A percentile compares a stretch with the other conserved stretches of the same genome.
Evolutionary conservation across 2,113 vertebrate species (phyloP).

Genomic region (Phainopepla nitens): DNA sequence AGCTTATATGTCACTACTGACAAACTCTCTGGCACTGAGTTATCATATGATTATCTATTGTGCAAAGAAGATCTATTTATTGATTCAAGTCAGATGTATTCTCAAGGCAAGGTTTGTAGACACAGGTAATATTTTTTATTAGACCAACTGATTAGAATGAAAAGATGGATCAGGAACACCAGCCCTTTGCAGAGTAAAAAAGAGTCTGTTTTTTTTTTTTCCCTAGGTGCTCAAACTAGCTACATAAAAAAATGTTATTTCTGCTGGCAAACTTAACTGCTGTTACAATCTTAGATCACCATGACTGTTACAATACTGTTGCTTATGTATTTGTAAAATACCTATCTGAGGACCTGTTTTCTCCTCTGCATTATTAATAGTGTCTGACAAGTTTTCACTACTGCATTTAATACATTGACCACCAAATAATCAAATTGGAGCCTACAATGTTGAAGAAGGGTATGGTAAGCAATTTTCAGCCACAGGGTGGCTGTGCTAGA

Average conservation of each 20-base stretch:
- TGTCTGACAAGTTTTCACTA: background rate
- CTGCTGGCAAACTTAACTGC: background rate
- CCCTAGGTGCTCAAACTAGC: background rate
- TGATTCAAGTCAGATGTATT: conserved; percentile 28
- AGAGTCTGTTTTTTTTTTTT: background rate
- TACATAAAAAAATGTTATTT: background rate
- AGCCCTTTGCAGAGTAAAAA: background rate
- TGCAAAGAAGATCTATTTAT: conserved; percentile 24
- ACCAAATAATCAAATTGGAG: background rate
- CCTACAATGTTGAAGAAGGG: background rate
- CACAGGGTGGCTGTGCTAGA: background rate
- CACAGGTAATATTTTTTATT: conserved; percentile 31
- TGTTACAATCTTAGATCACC: background rate
- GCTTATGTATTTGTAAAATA: conserved; percentile 14
- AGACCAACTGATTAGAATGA: conserved; percentile 23
- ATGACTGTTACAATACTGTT: background rate
- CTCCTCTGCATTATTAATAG: background rate
- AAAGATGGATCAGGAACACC: background rate
- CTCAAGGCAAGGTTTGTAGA: conserved; percentile 26
- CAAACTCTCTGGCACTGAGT: conserved; percentile 6
- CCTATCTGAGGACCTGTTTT: background rate
- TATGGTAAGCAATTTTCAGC: background rate
- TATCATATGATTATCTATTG: conserved; percentile 9
- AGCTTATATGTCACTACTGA: background rate
- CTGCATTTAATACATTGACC: background rate